Evolutionary conservation across 2,797 vertebrate species (phyloP).

Genomic region (Gallinago solitaria): DNA sequence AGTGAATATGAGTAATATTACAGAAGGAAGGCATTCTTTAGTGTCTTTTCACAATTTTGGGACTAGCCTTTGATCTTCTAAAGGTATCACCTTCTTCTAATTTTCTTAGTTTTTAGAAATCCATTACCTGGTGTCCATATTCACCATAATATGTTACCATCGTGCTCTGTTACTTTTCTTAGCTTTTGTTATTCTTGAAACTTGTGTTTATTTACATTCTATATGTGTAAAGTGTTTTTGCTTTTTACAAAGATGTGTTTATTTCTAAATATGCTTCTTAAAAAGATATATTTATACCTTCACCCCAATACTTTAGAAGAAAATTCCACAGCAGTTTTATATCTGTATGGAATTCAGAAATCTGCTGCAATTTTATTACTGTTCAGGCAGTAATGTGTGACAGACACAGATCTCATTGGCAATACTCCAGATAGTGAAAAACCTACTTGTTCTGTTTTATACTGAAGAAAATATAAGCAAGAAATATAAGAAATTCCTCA

Average conservation of each 20-base stretch:
- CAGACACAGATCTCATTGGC: neutral
- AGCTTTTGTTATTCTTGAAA: neutral
- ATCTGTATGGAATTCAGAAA: neutral
- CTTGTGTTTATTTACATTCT: neutral
- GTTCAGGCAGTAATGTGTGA: neutral
- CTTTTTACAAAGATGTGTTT: neutral
- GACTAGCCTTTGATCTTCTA: neutral
- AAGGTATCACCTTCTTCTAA: neutral
- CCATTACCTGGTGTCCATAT: accelerated
- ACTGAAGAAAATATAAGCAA: neutral
- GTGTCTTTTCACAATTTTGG: neutral
- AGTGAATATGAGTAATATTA: neutral
- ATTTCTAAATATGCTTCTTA: neutral
- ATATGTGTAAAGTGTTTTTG: neutral
- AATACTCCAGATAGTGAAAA: neutral
- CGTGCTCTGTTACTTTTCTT: neutral
- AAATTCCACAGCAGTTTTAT: neutral
- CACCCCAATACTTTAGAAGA: neutral
- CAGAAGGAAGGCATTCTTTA: neutral
- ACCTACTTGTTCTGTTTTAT: neutral
- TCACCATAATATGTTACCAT: neutral
- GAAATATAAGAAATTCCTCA: too few species aligned
- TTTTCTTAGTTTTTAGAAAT: neutral
- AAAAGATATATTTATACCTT: neutral
- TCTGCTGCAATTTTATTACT: neutral